Evolutionary conservation across 2,888 invertebrate species (phyloP).

Genomic region (Drosophila testacea): DNA sequence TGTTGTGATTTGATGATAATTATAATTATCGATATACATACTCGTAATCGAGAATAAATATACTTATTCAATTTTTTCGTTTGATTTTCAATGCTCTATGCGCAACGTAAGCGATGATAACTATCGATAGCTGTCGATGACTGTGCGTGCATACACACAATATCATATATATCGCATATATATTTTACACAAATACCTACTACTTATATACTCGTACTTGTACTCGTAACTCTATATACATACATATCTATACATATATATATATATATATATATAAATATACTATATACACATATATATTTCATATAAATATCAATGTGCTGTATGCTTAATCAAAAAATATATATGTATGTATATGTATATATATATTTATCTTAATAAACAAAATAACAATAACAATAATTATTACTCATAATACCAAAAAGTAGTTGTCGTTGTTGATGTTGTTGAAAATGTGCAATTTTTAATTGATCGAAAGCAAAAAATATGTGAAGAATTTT

Average conservation of each 20-base stretch:
- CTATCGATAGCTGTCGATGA: conserved; percentile 44
- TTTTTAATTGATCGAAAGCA: conserved; percentile 78
- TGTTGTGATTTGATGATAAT: conserved; percentile 35
- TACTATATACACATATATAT: conserved; percentile 34
- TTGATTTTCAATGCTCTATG: conserved; percentile 30
- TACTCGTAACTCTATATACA: conserved; percentile 47
- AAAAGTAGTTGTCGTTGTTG: conserved; percentile 84
- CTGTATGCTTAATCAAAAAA: conserved; percentile 17
- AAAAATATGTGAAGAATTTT: conserved; percentile 61
- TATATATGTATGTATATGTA: conserved; percentile 20
- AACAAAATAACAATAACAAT: conserved; percentile 67
- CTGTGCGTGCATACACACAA: conserved; percentile 40
- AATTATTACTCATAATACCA: conserved; percentile 75
- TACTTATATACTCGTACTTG: conserved; percentile 43
- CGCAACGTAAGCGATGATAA: conserved; percentile 32
- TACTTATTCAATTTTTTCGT: conserved; percentile 30
- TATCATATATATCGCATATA: conserved; percentile 21
- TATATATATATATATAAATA: conserved; percentile 30
- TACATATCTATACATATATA: conserved; percentile 9
- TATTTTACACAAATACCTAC: conserved; percentile 23
- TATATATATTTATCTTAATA: conserved; percentile 53
- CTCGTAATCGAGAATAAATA: conserved; percentile 16
- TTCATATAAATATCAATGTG: conserved; percentile 24
- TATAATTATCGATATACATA: conserved; percentile 18
- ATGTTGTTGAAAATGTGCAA: conserved; percentile 85